Evolutionary conservation across 2,888 invertebrate species (phyloP), one percentile per base, ranked within the genome.

Genomic region (Agrochola litura): DNA sequence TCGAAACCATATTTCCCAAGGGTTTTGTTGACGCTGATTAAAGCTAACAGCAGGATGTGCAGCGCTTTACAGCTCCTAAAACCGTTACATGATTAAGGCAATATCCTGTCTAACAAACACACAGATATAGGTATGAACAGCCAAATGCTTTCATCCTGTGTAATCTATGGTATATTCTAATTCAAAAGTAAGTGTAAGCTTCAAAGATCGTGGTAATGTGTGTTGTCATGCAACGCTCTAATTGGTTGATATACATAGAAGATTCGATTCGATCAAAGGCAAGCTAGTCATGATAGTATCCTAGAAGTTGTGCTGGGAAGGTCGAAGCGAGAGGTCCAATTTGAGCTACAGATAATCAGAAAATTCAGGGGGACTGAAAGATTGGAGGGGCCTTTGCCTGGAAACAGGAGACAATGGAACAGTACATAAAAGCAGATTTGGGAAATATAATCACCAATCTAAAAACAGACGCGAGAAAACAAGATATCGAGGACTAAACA

Each of bases 61-160:
- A 63, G 43, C 12, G n/a, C 54, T 56, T n/a, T 16, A 8, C 16
- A 72, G 12, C 30, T 58, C 12, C 12, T 46, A 41, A 60, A 37
- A 73, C 41, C 6, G 22, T 56, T 14, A 72, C 43, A 16, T 46
- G 8, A 56, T 63, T 37, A n/a, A 54, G 43, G 43, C 52, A 79
- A 56, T 67, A 67, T 73, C 49, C 41, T 73, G 19, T 68, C 52
- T 52, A 16, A 49, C 2, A 43, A n/a, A 37, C 19, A n/a, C 41
- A 52, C 19, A 30, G 8, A 19, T 19, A 6, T 10, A 19, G 37
- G 37, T 37, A 37, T 37, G 37, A 4, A 46, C 14, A 49, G n/a
- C 16, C 14, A 52, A 43, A 43, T 1, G 16, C 25, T 16, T 46
- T 49, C 19, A 74, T 22, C 25, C 12, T 78, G 46, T 63, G 16